Percentiles rank a stretch among this genome's conserved stretches.
Conservation (phyloP, 2,888 invertebrate species). For the Romanomermis culicivorax region DNA sequence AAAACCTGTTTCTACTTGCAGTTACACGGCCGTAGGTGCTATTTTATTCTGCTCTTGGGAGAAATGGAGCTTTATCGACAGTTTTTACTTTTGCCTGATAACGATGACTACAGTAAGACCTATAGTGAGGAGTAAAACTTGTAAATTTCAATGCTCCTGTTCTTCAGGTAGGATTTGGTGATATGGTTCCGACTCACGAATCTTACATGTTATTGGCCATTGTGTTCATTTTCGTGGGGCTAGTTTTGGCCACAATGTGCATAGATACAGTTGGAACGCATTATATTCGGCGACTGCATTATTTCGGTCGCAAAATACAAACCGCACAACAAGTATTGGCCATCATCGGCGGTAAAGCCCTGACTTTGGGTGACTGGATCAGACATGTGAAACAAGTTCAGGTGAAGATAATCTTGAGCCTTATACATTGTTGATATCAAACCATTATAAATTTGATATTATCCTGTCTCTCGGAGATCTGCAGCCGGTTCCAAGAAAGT, state of each 20-base stretch:
- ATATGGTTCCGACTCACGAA: not conserved
- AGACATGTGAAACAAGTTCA: not conserved
- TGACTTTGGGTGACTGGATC: not conserved
- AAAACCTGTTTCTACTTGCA: too few relatives aligned
- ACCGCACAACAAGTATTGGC: not conserved
- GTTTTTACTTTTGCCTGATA: slow-evolving; percentile 2
- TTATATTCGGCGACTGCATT: not conserved
- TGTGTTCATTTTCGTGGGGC: not conserved
- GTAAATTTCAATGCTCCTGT: not conserved
- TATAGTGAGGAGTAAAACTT: not conserved
- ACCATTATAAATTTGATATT: too few relatives aligned
- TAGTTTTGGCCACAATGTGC: slow-evolving; percentile 2
- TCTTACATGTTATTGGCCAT: not conserved
- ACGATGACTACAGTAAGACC: not conserved
- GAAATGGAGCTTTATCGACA: not conserved
- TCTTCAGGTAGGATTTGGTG: not conserved
- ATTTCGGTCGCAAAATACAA: slow-evolving; percentile 1
- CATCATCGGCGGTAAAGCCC: not conserved
- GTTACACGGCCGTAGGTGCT: not conserved
- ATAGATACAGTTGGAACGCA: slow-evolving; percentile 1
- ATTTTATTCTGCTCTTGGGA: not conserved
- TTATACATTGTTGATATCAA: too few relatives aligned
- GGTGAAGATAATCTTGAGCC: too few relatives aligned
- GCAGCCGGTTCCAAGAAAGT: too few relatives aligned
- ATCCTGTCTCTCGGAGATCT: too few relatives aligned